Conservation (phyloP, 2,113 vertebrate genomes). For the Malurus cyaneus region DNA sequence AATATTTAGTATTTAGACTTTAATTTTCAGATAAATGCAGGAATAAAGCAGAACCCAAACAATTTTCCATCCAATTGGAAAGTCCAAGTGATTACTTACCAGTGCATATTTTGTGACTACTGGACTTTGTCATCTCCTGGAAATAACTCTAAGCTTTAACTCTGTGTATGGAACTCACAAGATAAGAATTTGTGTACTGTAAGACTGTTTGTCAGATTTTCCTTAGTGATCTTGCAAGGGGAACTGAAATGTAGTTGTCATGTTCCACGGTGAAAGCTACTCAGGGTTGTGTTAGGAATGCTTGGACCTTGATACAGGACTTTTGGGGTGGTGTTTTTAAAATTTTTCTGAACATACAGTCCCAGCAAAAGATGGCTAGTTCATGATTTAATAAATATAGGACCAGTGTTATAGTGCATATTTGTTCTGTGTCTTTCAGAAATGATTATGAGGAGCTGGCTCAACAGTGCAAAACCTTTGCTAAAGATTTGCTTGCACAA, state of each 20-base stretch:
- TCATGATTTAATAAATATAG: not conserved
- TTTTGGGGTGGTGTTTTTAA: not conserved
- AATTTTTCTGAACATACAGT: not conserved
- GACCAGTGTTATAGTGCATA: not conserved
- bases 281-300: not conserved
- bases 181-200: not conserved
- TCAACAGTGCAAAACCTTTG: constrained; percentile 98
- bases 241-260: not conserved
- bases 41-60: not conserved
- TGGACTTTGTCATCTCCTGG: not conserved
- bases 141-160: not conserved
- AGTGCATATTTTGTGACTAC: not conserved
- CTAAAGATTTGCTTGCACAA: constrained; percentile 97
- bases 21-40: not conserved
- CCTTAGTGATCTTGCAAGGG: not conserved
- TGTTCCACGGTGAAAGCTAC: not conserved
- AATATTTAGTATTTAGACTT: not conserved
- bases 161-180: not conserved
- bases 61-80: not conserved
- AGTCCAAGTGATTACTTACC: not conserved
- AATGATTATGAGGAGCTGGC: constrained; percentile 98
- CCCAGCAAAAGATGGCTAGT: not conserved
- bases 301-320: not conserved
- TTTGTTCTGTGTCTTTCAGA: constrained; percentile 70
- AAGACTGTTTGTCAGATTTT: not conserved